Percentiles rank a stretch among this genome's conserved stretches.
Evolutionary conservation across 37 sponge, comb jelly and placozoan species (phyloP).

Genomic region (Spongilla lacustris): DNA sequence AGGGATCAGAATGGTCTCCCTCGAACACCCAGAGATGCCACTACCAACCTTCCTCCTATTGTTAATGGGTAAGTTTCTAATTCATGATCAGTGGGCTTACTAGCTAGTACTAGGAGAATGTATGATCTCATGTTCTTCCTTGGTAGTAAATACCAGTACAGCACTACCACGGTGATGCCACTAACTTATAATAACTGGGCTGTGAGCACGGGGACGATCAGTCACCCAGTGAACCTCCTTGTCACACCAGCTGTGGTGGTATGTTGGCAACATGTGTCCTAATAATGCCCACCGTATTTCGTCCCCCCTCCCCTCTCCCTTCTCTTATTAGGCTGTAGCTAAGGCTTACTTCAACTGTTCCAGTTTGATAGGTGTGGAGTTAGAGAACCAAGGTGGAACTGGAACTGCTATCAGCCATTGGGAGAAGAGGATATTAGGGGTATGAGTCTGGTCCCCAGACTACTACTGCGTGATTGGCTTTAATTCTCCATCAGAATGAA

Average conservation of each 20-base stretch:
- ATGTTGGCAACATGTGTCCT: neutral
- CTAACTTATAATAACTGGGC: constrained; percentile 52
- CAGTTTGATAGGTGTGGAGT: constrained; percentile 65
- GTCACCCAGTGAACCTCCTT: constrained; percentile 37
- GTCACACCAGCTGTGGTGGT: constrained; percentile 72
- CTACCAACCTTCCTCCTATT: constrained; percentile 28
- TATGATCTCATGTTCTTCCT: neutral
- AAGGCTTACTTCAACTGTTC: constrained; percentile 71
- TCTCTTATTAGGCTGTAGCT: constrained; percentile 41
- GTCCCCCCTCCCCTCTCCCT: neutral
- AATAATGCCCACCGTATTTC: neutral
- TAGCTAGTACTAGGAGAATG: too few relatives aligned
- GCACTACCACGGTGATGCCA: constrained; percentile 15
- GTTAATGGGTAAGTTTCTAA: neutral
- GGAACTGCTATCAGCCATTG: constrained; percentile 74
- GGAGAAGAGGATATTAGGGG: constrained; percentile 82
- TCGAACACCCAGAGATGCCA: constrained; percentile 60
- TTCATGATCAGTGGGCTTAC: too few relatives aligned
- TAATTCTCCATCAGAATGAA: constrained; percentile 67
- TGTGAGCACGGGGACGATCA: neutral
- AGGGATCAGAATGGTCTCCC: constrained; percentile 67
- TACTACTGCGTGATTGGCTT: neutral
- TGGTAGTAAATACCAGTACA: neutral
- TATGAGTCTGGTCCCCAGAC: constrained; percentile 2
- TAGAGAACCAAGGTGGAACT: constrained; percentile 84